Conservation (phyloP, 2,113 vertebrate genomes). For the Lasiurus borealis region DNA sequence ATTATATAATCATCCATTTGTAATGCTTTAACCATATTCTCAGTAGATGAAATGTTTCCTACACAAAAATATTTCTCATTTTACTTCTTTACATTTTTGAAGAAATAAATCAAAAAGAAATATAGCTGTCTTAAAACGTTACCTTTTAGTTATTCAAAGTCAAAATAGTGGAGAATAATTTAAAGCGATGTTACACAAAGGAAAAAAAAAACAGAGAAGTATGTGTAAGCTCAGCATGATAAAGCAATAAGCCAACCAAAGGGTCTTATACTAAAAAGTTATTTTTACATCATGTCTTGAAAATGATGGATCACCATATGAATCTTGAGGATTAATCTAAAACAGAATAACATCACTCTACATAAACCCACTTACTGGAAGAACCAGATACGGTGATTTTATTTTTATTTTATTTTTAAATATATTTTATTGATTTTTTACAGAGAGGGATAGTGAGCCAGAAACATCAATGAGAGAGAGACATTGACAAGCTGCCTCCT, state of each 20-base stretch:
- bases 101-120: neutral
- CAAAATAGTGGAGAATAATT: neutral
- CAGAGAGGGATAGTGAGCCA: too few relatives aligned
- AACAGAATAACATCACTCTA: neutral
- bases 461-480: too few relatives aligned
- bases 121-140: neutral
- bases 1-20: neutral
- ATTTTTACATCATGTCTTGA: neutral
- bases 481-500: too few relatives aligned
- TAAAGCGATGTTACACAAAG: neutral
- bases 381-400: neutral
- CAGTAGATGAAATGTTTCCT: neutral
- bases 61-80: neutral
- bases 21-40: slow-evolving; percentile 1
- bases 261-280: neutral
- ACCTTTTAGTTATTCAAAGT: neutral
- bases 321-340: neutral
- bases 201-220: neutral
- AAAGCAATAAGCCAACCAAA: neutral
- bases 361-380: neutral
- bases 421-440: too few relatives aligned
- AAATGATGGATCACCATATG: neutral
- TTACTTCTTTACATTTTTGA: neutral
- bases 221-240: neutral
- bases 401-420: too few relatives aligned